phyloP scores from a whole-genome alignment of 1,140 invertebrate species.

The Solenopsis fugax region DNA sequence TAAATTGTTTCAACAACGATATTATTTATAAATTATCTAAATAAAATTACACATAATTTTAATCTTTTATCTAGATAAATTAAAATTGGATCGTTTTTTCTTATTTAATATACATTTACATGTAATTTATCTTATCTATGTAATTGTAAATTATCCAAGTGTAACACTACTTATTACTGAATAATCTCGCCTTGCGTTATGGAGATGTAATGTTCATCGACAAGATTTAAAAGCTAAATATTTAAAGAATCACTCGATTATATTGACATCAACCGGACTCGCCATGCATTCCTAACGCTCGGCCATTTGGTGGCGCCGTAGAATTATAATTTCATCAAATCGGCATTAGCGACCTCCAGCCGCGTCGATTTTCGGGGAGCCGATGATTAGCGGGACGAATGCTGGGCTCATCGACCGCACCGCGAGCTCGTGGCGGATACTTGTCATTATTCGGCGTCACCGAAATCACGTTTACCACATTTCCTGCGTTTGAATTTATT shows the following conservation, averaged over 20 bases:
- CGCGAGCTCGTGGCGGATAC: not conserved
- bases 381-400: slow-evolving; percentile 38
- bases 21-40: too few relatives aligned
- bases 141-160: too few relatives aligned
- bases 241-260: slow-evolving; percentile 80
- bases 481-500: slow-evolving; percentile 24
- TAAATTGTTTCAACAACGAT: too few relatives aligned
- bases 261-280: slow-evolving; percentile 77
- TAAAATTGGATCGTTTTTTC: too few relatives aligned
- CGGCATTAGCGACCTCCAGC: slow-evolving; percentile 67
- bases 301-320: slow-evolving; percentile 72
- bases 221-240: slow-evolving; percentile 33
- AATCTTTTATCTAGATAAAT: too few relatives aligned
- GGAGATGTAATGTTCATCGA: too few relatives aligned
- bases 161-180: not conserved
- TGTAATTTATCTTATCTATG: too few relatives aligned
- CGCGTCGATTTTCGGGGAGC: slow-evolving; percentile 49
- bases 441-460: slow-evolving; percentile 41
- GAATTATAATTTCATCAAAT: slow-evolving; percentile 82
- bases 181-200: not conserved
- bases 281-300: slow-evolving; percentile 66
- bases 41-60: too few relatives aligned
- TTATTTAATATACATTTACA: too few relatives aligned
- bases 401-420: not conserved
- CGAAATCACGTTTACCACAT: not conserved